Evolutionary conservation across 1,140 invertebrate species (phyloP).

Genomic region (Penaeus indicus): DNA sequence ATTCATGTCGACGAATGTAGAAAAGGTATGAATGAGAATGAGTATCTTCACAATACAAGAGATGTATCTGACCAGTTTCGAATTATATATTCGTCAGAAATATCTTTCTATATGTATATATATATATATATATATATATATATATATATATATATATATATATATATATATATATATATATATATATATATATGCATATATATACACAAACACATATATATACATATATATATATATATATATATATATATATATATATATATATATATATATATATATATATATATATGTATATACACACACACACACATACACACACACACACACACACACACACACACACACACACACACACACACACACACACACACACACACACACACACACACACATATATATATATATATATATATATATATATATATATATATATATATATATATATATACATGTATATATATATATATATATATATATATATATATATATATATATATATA

Average conservation of each 20-base stretch:
- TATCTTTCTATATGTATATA: too few relatives aligned
- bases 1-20: too few relatives aligned
- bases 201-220: not conserved
- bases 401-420: slow-evolving; percentile 7
- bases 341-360: not conserved
- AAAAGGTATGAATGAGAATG: too few relatives aligned
- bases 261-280: slow-evolving; percentile 18
- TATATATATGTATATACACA: not conserved
- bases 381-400: not conserved
- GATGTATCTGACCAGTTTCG: too few relatives aligned
- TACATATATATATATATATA: slow-evolving; percentile 16
- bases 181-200: not conserved
- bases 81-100: too few relatives aligned
- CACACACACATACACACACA: not conserved
- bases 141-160: too few relatives aligned
- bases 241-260: slow-evolving; percentile 20
- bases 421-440: slow-evolving; percentile 11
- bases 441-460: slow-evolving; percentile 1
- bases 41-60: too few relatives aligned
- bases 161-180: not conserved
- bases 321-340: not conserved
- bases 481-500: slow-evolving; percentile 11
- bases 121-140: too few relatives aligned
- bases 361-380: not conserved
- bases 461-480: slow-evolving; percentile 16